These are phyloP conservation scores for Zaprionus taronus DNA, from an alignment of 1,140 invertebrate genomes.

Conservation along the genomic window DNA sequence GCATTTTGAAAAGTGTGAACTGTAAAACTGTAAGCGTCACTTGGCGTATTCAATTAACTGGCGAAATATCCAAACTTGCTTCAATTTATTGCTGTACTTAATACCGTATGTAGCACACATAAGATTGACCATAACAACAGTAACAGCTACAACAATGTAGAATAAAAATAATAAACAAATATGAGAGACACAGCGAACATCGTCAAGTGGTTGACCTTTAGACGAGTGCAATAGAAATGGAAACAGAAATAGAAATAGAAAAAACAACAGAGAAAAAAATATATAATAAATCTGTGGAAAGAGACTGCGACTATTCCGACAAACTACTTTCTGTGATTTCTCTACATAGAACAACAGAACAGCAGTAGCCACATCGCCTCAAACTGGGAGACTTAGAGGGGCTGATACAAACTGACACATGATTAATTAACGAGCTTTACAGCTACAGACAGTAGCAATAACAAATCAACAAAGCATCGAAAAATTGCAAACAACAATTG, in stretches of 20 bases:
- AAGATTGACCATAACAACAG: not conserved
- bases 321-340: not conserved
- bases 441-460: conserved; percentile 9
- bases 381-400: not conserved
- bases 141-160: not conserved
- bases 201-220: conserved; percentile 74
- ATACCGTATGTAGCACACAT: conserved; percentile 11
- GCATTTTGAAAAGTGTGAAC: conserved; percentile 1
- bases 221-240: conserved; percentile 48
- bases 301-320: conserved; percentile 42
- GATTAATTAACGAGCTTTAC: conserved; percentile 2
- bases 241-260: not conserved
- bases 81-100: conserved; percentile 29
- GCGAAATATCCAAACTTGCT: conserved; percentile 23
- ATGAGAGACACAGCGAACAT: conserved; percentile 13
- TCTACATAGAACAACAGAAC: conserved; percentile 42
- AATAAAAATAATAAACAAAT: conserved; percentile 15
- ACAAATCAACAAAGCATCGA: conserved; percentile 35
- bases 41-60: conserved; percentile 28
- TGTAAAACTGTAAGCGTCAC: not conserved
- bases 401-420: not conserved
- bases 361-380: not conserved
- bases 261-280: conserved; percentile 24
- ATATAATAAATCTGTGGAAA: conserved; percentile 55
- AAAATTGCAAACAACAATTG: conserved; percentile 42